phyloP scores from a whole-genome alignment of 2,888 invertebrate species.

The Ornithoptera alexandrae region DNA sequence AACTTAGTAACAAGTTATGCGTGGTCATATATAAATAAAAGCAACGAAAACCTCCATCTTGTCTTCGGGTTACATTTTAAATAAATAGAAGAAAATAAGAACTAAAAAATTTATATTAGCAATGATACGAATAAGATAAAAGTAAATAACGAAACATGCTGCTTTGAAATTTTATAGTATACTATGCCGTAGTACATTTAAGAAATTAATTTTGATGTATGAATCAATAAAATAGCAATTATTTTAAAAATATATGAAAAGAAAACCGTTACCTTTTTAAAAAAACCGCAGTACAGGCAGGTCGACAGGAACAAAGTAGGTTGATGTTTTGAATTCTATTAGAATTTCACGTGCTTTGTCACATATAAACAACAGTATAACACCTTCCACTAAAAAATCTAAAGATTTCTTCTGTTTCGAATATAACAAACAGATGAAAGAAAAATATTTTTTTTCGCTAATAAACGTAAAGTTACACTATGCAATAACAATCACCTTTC shows the following conservation, averaged over 20 bases:
- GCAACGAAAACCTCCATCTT: no score
- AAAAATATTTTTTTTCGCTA: conserved; percentile 59
- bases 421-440: conserved; percentile 49
- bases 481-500: conserved; percentile 37
- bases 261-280: conserved; percentile 73
- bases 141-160: neutral
- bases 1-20: no score
- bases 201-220: neutral
- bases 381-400: conserved; percentile 53
- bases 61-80: no score
- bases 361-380: conserved; percentile 52
- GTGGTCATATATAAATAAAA: no score
- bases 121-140: neutral
- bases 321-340: conserved; percentile 53
- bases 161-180: neutral
- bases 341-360: conserved; percentile 54
- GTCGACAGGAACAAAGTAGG: conserved; percentile 71
- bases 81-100: no score
- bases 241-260: conserved; percentile 33
- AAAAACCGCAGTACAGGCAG: conserved; percentile 63
- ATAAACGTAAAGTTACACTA: conserved; percentile 62
- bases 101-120: no score
- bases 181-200: neutral
- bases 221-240: conserved; percentile 20
- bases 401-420: conserved; percentile 43